A percentile compares a stretch with the other conserved stretches of the same genome.
phyloP scores from a whole-genome alignment of 2,888 invertebrate genomes.

The Tenthredo amoena region DNA sequence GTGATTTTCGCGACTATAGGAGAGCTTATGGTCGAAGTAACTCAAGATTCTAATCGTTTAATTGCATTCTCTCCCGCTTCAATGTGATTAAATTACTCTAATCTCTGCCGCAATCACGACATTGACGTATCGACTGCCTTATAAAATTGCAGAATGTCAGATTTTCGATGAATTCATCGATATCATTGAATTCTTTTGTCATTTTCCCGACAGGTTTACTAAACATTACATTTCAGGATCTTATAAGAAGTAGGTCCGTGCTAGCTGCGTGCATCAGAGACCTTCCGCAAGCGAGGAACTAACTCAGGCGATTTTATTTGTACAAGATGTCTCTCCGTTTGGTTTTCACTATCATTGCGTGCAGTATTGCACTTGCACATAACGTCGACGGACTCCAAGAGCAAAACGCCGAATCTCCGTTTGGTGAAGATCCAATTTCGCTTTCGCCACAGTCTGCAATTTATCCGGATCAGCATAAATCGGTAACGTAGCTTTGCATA shows the following conservation, averaged over 20 bases:
- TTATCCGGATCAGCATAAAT: not conserved
- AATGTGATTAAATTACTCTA: not conserved
- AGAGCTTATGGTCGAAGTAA: not conserved
- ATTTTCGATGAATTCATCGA: not conserved
- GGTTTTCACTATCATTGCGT: conserved; percentile 19
- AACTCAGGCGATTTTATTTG: not conserved
- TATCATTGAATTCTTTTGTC: not conserved
- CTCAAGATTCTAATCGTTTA: not conserved
- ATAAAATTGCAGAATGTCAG: not conserved
- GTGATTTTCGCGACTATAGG: not conserved
- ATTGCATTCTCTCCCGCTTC: not conserved
- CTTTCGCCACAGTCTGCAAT: not conserved
- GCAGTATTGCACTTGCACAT: conserved; percentile 27
- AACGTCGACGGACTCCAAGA: conserved; percentile 25
- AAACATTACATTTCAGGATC: not conserved
- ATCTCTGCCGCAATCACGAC: not conserved
- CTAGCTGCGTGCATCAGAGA: not conserved
- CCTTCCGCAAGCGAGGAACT: not conserved
- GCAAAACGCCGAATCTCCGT: not conserved
- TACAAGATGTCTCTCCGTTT: conserved; percentile 31
- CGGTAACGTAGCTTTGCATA: not conserved
- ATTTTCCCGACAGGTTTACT: not conserved
- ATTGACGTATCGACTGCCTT: conserved; percentile 39
- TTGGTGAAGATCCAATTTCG: not conserved
- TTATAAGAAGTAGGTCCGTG: not conserved